Conservation (phyloP, 2,797 vertebrate genomes). For the Pempheris klunzingeri region DNA sequence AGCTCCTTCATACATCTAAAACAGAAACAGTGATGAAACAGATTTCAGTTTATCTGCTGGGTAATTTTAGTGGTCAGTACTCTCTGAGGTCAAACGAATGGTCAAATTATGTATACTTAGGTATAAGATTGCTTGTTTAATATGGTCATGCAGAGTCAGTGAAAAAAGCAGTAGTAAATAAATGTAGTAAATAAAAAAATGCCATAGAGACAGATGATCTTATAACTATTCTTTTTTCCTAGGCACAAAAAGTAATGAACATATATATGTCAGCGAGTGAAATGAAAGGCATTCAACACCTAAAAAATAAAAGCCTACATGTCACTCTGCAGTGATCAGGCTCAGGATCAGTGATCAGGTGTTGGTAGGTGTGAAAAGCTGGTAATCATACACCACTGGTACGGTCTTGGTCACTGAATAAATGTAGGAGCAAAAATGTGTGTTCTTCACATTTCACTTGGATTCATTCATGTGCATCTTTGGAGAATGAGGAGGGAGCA, state of each 20-base stretch:
- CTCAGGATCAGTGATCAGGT: background rate
- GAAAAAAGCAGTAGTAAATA: background rate
- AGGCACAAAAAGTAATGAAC: background rate
- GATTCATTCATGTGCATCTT: background rate
- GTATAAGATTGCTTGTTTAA: background rate
- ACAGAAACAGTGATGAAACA: background rate
- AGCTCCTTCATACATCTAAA: slow-evolving; percentile 1
- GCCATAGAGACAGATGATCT: background rate
- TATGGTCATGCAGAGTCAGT: background rate
- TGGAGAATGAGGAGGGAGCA: background rate
- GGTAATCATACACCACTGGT: background rate
- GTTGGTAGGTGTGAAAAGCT: background rate
- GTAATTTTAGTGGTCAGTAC: background rate
- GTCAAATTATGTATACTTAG: background rate
- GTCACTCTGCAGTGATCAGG: background rate
- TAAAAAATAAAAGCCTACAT: slow-evolving; percentile 1
- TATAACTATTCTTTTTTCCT: background rate
- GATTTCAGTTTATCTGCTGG: background rate
- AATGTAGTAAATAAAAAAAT: background rate
- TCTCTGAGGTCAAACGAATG: background rate
- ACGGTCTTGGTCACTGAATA: background rate
- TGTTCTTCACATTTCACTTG: background rate
- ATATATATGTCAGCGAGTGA: background rate
- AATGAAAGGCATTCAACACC: background rate
- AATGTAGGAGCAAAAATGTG: background rate